Base-by-base conservation (phyloP, 2,797 vertebrate species). In the Columba guinea region DNA sequence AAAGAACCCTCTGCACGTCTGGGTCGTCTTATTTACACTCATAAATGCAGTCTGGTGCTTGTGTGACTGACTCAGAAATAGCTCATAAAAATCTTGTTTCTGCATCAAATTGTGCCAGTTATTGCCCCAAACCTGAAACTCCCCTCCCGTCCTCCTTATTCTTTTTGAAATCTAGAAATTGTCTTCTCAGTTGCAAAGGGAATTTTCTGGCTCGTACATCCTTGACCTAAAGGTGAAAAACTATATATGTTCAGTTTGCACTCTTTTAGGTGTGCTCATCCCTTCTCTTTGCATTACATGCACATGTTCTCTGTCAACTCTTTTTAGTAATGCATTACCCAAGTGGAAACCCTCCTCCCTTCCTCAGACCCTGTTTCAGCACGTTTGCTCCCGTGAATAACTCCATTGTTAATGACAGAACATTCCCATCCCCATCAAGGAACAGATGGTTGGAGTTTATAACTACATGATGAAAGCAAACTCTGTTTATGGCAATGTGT, bases 211-310 rank as follows among this genome's bases (percentile, higher is more conserved):
- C 46, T 92, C 79, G 18, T 15, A 55, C 46, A 67, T 71, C 59
- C 30, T 67, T 51, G 22, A 44, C 49, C 67, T 79, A n/a, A 35
- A 59, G 26, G 28, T 53, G 46, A 28, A 68, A 94, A 71, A 1
- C 0, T 0, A 13, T 39, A 1, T 5, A 8, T 9, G 5, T n/a
- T 71, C 69, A 34, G 39, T 70, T 70, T 78, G 49, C 12, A 5
- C 18, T 53, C 24, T 87, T 10, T 0, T 44, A 76, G 67, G 44
- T 11, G 5, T 13, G 14, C 39, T 63, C 15, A 23, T 37, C n/a
- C 34, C 35, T 86, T 71, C 59, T 55, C 32, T 62, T 37, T 59
- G 55, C 49, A 14, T 67, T 63, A 46, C 34, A 26, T 2, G 16
- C 34, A 65, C 26, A 3, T 8, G 17, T 37, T 37, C n/a, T 67